Base-by-base conservation (phyloP, 1,140 invertebrate genomes). In the Artemia franciscana region DNA sequence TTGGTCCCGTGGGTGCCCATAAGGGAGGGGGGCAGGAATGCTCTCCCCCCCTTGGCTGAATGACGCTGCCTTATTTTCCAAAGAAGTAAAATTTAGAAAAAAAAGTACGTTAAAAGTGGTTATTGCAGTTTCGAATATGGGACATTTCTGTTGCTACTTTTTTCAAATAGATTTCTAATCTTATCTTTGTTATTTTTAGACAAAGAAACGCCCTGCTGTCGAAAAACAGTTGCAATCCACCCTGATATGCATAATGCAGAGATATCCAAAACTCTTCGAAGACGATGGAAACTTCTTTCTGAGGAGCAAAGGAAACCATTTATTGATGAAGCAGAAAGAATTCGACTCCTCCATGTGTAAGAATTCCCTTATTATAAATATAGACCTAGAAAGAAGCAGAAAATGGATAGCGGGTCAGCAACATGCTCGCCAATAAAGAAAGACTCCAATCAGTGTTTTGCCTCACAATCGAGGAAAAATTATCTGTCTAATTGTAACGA, bases 311-410 rank as follows among this genome's bases (percentile, higher is more conserved):
- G 89, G 65, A 82, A 86, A 67, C 92, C 93, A 0, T 98, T 88
- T 73, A 88, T 95, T 63, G 85, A 91, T 23, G 92, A 96, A 71
- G 93, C 94, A 0, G 92, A 92, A 69, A 78, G 87, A 60, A 78
- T 98, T 0, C 76, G 93, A 39, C 79, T 90, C 68, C 76, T 96
- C 39, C 94, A 98, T 73, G 84, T 88, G 80, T 82, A 87, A 71
- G 90, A 98, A 71, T 97, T 96, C 72, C 94, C 94, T 0, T 88
- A 96, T 72, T 98, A 98, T 78, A 98, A 98, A 71, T 98, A 98
- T 76, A 76, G 89, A 67, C 91, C 91, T 5, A 80, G 89, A 71
- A 94, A 95, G 77, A 94, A 94, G 75, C 82, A 84, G 24, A 65
- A 68, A 23, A 12, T 18, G 56, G 27, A 26, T 25, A n/a, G 56